Percentiles rank a stretch among this genome's conserved stretches.
phyloP scores from a whole-genome alignment of 23 tunicate genomes.

The Aplidium turbinatum region DNA sequence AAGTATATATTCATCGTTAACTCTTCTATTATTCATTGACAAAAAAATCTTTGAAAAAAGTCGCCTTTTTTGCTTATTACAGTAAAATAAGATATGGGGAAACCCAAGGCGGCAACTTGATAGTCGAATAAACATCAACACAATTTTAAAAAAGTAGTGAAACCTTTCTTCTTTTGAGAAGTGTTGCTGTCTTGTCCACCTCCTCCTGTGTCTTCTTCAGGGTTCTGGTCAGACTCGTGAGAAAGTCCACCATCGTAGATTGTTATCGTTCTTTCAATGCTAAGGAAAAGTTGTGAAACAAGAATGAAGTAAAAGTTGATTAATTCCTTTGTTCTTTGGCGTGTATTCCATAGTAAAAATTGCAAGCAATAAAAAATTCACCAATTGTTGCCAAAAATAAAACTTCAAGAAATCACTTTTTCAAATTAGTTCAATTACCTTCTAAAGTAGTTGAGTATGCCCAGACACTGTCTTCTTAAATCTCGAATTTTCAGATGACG shows the following conservation, averaged over 20 bases:
- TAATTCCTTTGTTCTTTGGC: too few relatives aligned
- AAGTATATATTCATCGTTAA: too few relatives aligned
- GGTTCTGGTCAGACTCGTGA: constrained; percentile 37
- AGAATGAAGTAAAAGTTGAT: background rate
- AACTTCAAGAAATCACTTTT: too few relatives aligned
- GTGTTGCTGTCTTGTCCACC: background rate
- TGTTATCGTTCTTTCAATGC: constrained; percentile 85
- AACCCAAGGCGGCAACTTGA: background rate
- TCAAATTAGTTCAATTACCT: constrained; percentile 25
- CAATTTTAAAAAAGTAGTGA: background rate
- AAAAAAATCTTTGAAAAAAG: background rate
- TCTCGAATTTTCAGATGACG: constrained; percentile 82
- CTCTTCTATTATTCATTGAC: too few relatives aligned
- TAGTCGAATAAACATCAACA: background rate
- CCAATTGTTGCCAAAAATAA: too few relatives aligned
- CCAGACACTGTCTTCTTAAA: constrained; percentile 70
- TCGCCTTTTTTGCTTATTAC: background rate
- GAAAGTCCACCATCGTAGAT: constrained; percentile 89
- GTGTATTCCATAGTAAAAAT: too few relatives aligned
- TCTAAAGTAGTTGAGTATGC: constrained; percentile 75
- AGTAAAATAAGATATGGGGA: background rate
- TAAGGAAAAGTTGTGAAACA: constrained; percentile 3
- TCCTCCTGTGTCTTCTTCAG: constrained; percentile 21
- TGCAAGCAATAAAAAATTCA: too few relatives aligned
- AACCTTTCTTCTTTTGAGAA: constrained; percentile 24